A percentile compares a stretch with the other conserved stretches of the same genome.
These are phyloP conservation scores for Chrysemys picta DNA, from an alignment of 2,113 vertebrate species.

Conservation along the genomic window DNA sequence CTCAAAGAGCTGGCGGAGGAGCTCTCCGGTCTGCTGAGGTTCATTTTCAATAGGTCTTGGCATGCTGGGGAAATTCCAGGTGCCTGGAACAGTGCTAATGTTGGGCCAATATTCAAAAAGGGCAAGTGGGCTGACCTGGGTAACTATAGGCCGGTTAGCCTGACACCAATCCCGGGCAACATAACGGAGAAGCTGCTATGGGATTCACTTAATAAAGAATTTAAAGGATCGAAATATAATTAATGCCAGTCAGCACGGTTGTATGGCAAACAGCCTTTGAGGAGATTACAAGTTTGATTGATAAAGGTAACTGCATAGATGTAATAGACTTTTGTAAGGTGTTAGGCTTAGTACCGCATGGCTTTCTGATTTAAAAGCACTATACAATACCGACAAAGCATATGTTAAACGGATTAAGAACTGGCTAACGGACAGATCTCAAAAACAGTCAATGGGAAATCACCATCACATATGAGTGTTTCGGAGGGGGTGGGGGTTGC, in stretches of 20 bases:
- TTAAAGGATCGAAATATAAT: background rate
- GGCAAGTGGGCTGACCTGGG: background rate
- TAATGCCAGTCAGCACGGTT: background rate
- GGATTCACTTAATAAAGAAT: background rate
- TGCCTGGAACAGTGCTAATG: too few species aligned
- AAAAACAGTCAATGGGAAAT: background rate
- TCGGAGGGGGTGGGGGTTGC: background rate
- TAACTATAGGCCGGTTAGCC: background rate
- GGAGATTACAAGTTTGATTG: background rate
- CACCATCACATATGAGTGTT: background rate
- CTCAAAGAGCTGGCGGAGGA: background rate
- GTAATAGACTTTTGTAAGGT: background rate
- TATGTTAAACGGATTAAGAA: background rate
- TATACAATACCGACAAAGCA: background rate
- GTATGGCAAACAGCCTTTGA: background rate
- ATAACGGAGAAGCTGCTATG: background rate
- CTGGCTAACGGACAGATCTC: background rate
- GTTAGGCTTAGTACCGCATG: background rate
- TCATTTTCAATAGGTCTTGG: background rate
- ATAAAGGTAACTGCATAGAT: background rate
- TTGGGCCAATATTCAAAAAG: background rate
- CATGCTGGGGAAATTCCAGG: background rate
- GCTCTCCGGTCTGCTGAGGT: background rate
- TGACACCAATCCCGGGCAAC: background rate
- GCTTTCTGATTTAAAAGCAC: background rate